Conservation (phyloP, 2,113 vertebrate species). For the Ageneiosus marmoratus region DNA sequence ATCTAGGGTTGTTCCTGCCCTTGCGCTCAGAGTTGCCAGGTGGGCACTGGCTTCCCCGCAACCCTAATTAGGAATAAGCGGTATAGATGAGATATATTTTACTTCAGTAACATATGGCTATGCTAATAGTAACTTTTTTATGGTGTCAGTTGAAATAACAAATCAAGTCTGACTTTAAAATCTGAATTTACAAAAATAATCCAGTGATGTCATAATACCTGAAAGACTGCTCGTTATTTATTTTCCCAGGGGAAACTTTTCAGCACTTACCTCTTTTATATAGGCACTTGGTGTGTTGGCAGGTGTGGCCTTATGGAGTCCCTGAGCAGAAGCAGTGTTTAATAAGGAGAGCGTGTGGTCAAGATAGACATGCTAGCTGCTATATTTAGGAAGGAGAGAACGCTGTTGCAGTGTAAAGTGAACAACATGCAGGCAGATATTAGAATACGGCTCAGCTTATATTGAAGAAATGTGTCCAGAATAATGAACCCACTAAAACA, state of each 20-base stretch:
- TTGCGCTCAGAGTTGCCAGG: too few species aligned
- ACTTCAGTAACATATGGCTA: too few species aligned
- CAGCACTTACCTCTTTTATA: constrained; percentile 57
- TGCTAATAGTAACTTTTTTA: too few species aligned
- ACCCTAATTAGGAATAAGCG: too few species aligned
- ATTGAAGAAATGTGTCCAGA: neutral
- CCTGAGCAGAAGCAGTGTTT: constrained; percentile 41
- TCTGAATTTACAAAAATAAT: neutral
- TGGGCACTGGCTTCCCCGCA: too few species aligned
- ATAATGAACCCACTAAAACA: neutral
- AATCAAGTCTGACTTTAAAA: constrained; percentile 3
- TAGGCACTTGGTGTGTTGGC: neutral
- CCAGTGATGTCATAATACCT: constrained; percentile 1
- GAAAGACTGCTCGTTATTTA: constrained; percentile 23
- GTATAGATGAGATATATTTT: too few species aligned
- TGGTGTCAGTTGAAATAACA: constrained; percentile 20
- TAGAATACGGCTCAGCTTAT: neutral
- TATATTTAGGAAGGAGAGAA: constrained; percentile 29
- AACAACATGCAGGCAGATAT: constrained; percentile 8
- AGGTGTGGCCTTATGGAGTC: constrained; percentile 38
- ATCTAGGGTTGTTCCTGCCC: too few species aligned
- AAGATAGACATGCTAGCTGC: constrained; percentile 19
- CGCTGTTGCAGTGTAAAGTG: constrained; percentile 18
- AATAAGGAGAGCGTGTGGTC: constrained; percentile 41
- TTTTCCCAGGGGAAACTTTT: neutral